These are phyloP conservation scores for Dendropsophus ebraccatus DNA, from an alignment of 2,113 vertebrate genomes.

Conservation along the genomic window DNA sequence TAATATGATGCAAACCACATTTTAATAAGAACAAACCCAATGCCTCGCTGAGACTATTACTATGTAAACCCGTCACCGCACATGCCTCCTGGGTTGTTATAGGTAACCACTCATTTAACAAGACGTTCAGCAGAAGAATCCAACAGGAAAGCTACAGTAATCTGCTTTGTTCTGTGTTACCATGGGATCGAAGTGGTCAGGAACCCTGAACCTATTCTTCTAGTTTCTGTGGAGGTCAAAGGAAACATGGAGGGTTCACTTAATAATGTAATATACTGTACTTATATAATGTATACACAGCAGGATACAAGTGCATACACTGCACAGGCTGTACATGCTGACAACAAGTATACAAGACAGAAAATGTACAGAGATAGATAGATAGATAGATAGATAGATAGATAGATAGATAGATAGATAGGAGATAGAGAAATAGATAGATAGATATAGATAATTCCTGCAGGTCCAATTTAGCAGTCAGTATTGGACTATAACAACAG, in stretches of 20 bases:
- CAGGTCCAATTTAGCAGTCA: not conserved
- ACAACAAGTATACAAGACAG: not conserved
- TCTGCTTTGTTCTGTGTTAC: not conserved
- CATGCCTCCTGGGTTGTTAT: not conserved
- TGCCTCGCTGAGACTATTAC: not conserved
- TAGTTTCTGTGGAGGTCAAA: not conserved
- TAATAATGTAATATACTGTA: not conserved
- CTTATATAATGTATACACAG: not conserved
- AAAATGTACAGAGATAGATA: not conserved
- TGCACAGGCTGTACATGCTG: not conserved
- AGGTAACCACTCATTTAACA: not conserved
- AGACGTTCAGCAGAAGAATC: not conserved
- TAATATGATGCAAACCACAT: not conserved
- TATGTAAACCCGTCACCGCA: not conserved
- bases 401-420: not conserved
- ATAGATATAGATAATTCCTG: not conserved
- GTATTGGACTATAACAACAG: not conserved
- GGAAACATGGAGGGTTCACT: not conserved
- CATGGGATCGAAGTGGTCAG: not conserved
- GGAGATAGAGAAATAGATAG: conserved; percentile 3
- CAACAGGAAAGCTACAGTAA: not conserved
- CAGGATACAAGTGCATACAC: not conserved
- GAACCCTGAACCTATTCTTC: no score
- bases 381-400: not conserved
- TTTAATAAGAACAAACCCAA: not conserved